These are phyloP conservation scores for Drosophila infuscata DNA, from an alignment of 2,888 invertebrate species.

Conservation along the genomic window DNA sequence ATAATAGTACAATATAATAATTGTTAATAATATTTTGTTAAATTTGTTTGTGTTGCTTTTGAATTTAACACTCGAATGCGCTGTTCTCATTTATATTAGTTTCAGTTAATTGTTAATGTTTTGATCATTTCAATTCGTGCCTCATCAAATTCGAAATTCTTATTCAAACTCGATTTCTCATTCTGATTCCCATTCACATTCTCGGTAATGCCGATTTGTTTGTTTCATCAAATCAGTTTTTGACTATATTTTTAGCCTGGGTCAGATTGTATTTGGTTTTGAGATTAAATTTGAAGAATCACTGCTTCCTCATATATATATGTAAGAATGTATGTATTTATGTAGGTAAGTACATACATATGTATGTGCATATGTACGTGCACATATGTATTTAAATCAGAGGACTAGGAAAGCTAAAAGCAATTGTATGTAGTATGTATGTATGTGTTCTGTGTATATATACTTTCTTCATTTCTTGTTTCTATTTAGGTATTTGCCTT, in stretches of 20 bases:
- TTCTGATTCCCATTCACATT: constrained; percentile 34
- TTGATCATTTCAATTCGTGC: constrained; percentile 25
- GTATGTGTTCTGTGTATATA: constrained; percentile 53
- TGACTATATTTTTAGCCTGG: constrained; percentile 33
- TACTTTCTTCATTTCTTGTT: constrained; percentile 12
- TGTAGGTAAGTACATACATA: constrained; percentile 38
- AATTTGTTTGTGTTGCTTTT: constrained; percentile 59
- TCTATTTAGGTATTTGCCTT: constrained; percentile 51
- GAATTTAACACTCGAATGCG: constrained; percentile 54
- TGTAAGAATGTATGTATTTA: constrained; percentile 23
- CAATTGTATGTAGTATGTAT: constrained; percentile 64
- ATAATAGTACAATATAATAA: constrained; percentile 82
- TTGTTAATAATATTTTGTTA: constrained; percentile 78
- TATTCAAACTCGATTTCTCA: constrained; percentile 20
- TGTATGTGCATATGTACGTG: constrained; percentile 15
- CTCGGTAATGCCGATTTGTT: constrained; percentile 30
- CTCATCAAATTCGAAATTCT: constrained; percentile 17
- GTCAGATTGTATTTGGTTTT: constrained; percentile 50
- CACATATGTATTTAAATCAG: constrained; percentile 54
- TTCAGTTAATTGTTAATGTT: constrained; percentile 33
- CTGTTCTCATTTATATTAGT: constrained; percentile 34
- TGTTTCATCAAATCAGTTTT: constrained; percentile 40
- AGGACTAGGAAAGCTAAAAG: constrained; percentile 78
- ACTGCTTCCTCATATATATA: constrained; percentile 21
- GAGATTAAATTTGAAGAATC: constrained; percentile 48